These are phyloP conservation scores for Camptogramma bilineatum DNA, from an alignment of 2,888 invertebrate genomes.

Conservation along the genomic window DNA sequence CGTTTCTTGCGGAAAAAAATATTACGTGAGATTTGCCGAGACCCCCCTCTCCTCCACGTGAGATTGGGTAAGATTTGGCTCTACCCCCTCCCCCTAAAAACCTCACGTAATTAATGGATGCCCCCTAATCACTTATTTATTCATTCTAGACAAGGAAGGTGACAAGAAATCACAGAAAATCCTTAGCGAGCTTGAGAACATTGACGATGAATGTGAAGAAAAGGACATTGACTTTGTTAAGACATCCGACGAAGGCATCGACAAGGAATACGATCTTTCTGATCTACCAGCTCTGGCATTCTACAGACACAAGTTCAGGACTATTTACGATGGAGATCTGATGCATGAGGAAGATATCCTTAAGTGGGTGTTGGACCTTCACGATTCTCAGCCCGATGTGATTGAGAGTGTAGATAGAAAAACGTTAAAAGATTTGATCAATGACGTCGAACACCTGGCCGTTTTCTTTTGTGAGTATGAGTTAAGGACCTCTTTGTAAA, in stretches of 20 bases:
- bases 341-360: conserved; percentile 96
- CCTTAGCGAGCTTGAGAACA: conserved; percentile 94
- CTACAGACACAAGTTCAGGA: conserved; percentile 94
- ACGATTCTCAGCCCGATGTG: conserved; percentile 93
- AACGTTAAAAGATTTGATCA: conserved; percentile 94
- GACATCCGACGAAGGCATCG: conserved; percentile 94
- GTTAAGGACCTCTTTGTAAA: neutral
- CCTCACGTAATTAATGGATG: too few species aligned
- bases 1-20: too few species aligned
- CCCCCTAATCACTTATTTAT: neutral
- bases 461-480: conserved; percentile 94
- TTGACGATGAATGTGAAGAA: conserved; percentile 96
- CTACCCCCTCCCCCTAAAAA: too few species aligned
- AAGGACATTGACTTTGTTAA: conserved; percentile 96
- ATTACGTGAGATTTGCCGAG: too few species aligned
- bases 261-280: conserved; percentile 94
- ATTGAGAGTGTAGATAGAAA: conserved; percentile 96
- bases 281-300: conserved; percentile 93
- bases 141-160: conserved; percentile 91
- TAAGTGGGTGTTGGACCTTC: conserved; percentile 94
- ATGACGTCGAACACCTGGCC: conserved; percentile 95
- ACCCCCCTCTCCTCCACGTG: too few species aligned
- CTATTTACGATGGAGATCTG: conserved; percentile 94
- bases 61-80: too few species aligned
- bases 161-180: conserved; percentile 96